A percentile compares a stretch with the other conserved stretches of the same genome.
Evolutionary conservation across 1,140 invertebrate species (phyloP).

Genomic region (Sarcophaga bullata): DNA sequence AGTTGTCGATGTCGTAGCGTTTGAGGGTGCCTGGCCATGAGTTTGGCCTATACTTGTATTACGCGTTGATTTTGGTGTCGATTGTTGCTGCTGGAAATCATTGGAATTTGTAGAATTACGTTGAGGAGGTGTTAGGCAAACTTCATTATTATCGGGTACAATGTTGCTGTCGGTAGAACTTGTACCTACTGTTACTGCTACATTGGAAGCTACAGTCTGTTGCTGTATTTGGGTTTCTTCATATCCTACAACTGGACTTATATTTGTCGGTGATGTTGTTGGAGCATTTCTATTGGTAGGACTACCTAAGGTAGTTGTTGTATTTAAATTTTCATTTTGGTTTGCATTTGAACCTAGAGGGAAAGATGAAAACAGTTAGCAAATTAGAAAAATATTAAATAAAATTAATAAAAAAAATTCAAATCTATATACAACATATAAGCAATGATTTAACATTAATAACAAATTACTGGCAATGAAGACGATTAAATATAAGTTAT

Average conservation of each 20-base stretch:
- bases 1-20: not conserved
- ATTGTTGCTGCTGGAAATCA: constrained; percentile 54
- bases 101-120: constrained; percentile 60
- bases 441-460: no score
- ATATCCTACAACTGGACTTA: constrained; percentile 42
- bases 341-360: constrained; percentile 60
- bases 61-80: constrained; percentile 53
- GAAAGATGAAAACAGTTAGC: not conserved
- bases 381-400: not conserved
- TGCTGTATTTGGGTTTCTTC: constrained; percentile 42
- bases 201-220: constrained; percentile 25
- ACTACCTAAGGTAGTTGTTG: constrained; percentile 47
- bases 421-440: no score
- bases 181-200: not conserved
- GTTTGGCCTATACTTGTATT: not conserved
- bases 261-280: constrained; percentile 33
- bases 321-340: constrained; percentile 53
- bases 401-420: not conserved
- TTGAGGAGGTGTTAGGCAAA: constrained; percentile 44
- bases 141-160: constrained; percentile 28
- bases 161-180: not conserved
- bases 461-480: no score
- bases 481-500: no score
- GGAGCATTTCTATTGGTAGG: constrained; percentile 37
- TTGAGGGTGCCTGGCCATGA: constrained; percentile 26